Base-by-base conservation (phyloP, 2,888 invertebrate genomes). In the Melikaiella ostensackeni region DNA sequence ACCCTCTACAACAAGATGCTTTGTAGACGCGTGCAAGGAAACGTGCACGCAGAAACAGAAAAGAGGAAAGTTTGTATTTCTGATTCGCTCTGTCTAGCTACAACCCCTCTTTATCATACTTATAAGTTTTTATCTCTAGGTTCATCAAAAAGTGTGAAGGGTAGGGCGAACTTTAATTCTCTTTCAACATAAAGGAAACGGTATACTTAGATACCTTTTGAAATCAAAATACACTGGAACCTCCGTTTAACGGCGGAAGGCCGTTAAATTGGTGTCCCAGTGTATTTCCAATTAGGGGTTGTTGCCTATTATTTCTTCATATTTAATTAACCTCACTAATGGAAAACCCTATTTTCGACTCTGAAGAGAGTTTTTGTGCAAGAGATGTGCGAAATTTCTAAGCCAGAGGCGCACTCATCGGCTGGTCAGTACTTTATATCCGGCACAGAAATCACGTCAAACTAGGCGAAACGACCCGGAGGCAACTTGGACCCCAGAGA, bases 401-500 rank as follows among this genome's bases (percentile, higher is more conserved):
- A 66, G 66, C 27, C 42, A 66, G 38, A 30, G 50, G 70, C 33
- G 50, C 50, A 55, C 33, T 50, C 21, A 70, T 70, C 33, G n/a
- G 21, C 27, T 50, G 70, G 33, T 77, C 81, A 81, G 83, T 81
- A 80, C 83, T 85, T 88, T 87, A 88, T 88, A 88, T 88, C 87
- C 87, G 86, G 84, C 19, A 33, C n/a, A 70, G 70, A 70, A 70
- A 70, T 70, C 50, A 70, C 80, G 76, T 80, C 83, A 80, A 83
- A 81, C 82, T 79, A 76, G 74, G 80, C 75, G 80, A 66, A 84
- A 83, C 81, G 75, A 76, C 84, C 84, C 76, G 75, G 81, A 80
- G 84, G 84, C 84, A 81, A 66, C 79, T 70, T 70, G 46, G 9
- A 70, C 50, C 30, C 50, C 42, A 66, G 66, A 66, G 38, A 66